These are phyloP conservation scores for Atta cephalotes DNA, from an alignment of 1,140 invertebrate genomes.

Conservation along the genomic window DNA sequence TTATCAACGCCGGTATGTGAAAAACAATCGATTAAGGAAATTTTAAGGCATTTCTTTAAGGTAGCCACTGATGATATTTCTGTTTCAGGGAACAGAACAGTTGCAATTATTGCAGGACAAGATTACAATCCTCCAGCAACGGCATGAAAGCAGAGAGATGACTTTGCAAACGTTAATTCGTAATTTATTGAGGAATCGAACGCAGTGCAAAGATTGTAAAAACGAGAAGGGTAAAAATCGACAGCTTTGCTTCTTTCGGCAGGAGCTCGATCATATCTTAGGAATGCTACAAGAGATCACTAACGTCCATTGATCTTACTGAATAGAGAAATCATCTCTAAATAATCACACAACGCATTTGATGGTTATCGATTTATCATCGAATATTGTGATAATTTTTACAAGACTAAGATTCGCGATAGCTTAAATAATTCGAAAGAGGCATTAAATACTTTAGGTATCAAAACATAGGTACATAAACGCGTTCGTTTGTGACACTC, in stretches of 20 bases:
- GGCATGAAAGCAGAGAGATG: constrained; percentile 86
- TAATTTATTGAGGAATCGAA: constrained; percentile 83
- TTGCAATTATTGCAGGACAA: constrained; percentile 85
- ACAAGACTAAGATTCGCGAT: constrained; percentile 39
- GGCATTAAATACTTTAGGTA: constrained; percentile 53
- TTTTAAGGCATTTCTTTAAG: background rate
- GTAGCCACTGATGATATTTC: background rate
- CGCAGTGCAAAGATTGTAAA: constrained; percentile 82
- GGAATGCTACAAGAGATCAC: constrained; percentile 84
- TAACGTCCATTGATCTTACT: constrained; percentile 77
- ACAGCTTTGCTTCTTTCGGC: constrained; percentile 85
- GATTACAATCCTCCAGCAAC: constrained; percentile 84
- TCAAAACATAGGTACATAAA: constrained; percentile 19
- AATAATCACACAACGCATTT: background rate
- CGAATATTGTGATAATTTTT: constrained; percentile 73
- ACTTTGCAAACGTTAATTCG: constrained; percentile 86
- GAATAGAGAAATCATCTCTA: constrained; percentile 15
- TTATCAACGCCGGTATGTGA: constrained; percentile 83
- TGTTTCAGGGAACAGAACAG: constrained; percentile 83
- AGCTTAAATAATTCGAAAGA: constrained; percentile 56
- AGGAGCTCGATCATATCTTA: constrained; percentile 86
- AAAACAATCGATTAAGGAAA: background rate
- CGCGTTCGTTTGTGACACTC: constrained; percentile 8
- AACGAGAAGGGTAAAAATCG: constrained; percentile 83
- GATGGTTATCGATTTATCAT: constrained; percentile 54